Percentiles rank a stretch among this genome's conserved stretches.
Conservation (phyloP, 2,797 vertebrate genomes). For the Coendou prehensilis region DNA sequence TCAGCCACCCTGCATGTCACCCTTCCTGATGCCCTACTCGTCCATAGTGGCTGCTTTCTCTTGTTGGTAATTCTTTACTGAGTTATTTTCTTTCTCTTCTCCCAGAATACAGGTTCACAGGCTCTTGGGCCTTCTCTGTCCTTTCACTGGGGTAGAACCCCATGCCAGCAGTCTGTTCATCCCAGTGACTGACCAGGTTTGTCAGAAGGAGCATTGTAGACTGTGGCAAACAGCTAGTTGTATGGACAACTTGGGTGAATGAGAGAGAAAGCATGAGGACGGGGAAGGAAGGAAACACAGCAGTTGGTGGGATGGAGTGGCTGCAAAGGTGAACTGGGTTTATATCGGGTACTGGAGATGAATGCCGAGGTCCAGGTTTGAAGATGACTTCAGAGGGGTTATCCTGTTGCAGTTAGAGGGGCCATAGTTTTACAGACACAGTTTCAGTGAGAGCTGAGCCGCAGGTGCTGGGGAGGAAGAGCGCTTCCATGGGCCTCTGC, state of each 20-base stretch:
- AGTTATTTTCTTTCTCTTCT: neutral
- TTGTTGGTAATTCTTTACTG: accelerated
- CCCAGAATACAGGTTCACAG: accelerated
- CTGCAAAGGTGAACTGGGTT: accelerated
- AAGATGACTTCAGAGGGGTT: neutral
- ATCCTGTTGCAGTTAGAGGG: too few species aligned
- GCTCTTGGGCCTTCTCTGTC: neutral
- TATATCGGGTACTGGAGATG: neutral
- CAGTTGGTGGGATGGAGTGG: accelerated
- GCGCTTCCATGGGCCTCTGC: too few species aligned
- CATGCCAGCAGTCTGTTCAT: accelerated
- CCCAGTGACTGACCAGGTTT: neutral
- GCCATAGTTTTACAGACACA: accelerated
- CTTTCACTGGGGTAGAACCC: too few species aligned
- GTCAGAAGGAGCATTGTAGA: accelerated
- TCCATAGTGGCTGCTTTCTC: neutral
- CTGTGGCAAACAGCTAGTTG: accelerated
- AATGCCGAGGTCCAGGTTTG: neutral
- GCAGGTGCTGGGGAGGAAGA: neutral
- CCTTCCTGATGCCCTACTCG: accelerated
- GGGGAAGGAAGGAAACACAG: accelerated
- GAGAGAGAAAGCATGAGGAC: neutral
- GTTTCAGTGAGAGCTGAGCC: accelerated
- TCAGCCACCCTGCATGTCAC: accelerated
- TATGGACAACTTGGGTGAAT: neutral